A percentile compares a stretch with the other conserved stretches of the same genome.
Conservation (phyloP, 2,888 invertebrate genomes). For the Pseudococcus longispinus region DNA sequence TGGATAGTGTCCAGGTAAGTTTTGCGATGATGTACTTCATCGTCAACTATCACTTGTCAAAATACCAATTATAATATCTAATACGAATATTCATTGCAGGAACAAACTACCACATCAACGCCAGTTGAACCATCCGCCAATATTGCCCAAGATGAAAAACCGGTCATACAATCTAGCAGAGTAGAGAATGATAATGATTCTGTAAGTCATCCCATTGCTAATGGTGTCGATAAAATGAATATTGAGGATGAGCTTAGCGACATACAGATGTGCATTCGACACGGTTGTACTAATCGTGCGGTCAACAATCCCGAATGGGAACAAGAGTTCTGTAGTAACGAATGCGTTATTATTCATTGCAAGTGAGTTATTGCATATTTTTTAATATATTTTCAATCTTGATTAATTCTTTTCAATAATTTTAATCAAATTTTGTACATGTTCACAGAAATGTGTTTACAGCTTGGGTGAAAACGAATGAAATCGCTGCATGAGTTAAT, state of each 20-base stretch:
- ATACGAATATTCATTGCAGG: not conserved
- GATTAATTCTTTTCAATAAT: not conserved
- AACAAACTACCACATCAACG: not conserved
- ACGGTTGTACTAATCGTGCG: conserved; percentile 89
- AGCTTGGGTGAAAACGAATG: conserved; percentile 55
- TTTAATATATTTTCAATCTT: not conserved
- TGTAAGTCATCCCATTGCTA: not conserved
- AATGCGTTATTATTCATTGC: conserved; percentile 96
- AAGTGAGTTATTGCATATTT: conserved; percentile 66
- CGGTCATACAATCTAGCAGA: not conserved
- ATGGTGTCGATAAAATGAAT: conserved; percentile 16
- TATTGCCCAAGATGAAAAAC: not conserved
- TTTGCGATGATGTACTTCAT: too few relatives aligned
- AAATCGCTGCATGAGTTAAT: not conserved
- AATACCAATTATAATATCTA: not conserved
- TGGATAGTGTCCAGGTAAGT: not conserved
- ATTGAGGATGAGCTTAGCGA: not conserved
- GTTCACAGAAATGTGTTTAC: conserved; percentile 53
- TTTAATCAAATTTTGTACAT: not conserved
- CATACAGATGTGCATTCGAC: conserved; percentile 75
- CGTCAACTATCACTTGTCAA: not conserved
- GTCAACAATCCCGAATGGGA: conserved; percentile 94
- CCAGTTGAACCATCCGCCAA: not conserved
- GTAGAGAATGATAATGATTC: not conserved
- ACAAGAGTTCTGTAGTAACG: conserved; percentile 95